Evolutionary conservation across 2,113 vertebrate species (phyloP), one percentile per base, ranked within the genome.

Genomic region (Coreoperca whiteheadi): DNA sequence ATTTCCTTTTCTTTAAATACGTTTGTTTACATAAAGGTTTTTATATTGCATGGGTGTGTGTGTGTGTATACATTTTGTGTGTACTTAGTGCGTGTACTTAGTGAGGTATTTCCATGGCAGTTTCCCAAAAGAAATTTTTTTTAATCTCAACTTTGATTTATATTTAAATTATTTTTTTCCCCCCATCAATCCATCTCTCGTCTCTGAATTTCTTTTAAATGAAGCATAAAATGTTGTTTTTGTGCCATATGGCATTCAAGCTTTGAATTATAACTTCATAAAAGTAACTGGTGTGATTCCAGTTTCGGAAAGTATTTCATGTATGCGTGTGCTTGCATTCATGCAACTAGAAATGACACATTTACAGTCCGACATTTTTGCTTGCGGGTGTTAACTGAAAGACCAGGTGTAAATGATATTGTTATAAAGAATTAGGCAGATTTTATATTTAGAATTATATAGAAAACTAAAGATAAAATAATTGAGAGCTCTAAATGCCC

Each of bases 101-200:
- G 12, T 39, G 50, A 39, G 48, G 21, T 46, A 14, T 43, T 43
- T 28, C 39, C 7, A n/a, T 66, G 37, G 39, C 30, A 64, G 4
- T 34, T 34, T n/a, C 1, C 28, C 5, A 6, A 65, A 57, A 46
- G 11, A 67, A 41, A n/a, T 63, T 8, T 37, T 25, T 18, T 74
- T n/a, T 51, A 2, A 63, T 25, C 14, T 37, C 28, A 10, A 3
- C 14, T 43, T 53, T 39, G 34, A 57, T 72, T 71, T 46, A 66
- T 77, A 37, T 66, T 66, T 66, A 34, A 77, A 67, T 23, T 60
- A 18, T 8, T 9, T 25, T 48, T 70, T 69, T 20, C 32, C 46
- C 1, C 43, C 14, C 48, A 20, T 64, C 77, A 63, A 54, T 39
- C 56, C 32, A 25, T 37, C 9, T 32, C 66, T 60, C 6, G 4